Conservation (phyloP, 2,888 invertebrate species). For the Acronicta leporina region DNA sequence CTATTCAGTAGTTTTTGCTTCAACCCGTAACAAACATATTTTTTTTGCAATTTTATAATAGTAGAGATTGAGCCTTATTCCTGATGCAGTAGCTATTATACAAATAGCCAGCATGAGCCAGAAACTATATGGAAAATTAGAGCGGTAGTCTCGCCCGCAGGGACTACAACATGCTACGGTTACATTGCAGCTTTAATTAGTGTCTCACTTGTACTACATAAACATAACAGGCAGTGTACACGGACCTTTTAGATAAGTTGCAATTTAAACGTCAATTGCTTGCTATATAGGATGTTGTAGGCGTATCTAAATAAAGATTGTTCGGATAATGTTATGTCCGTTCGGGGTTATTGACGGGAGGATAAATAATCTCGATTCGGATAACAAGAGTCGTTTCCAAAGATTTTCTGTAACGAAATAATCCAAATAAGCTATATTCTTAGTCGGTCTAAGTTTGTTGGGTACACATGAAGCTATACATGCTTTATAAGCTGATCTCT, state of each 20-base stretch:
- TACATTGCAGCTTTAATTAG: conserved; percentile 73
- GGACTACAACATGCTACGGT: conserved; percentile 55
- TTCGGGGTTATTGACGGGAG: conserved; percentile 20
- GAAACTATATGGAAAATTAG: conserved; percentile 65
- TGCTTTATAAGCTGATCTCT: too few species aligned
- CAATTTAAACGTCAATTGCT: conserved; percentile 32
- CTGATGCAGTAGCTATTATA: conserved; percentile 53
- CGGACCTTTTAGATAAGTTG: conserved; percentile 29
- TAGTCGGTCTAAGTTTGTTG: too few species aligned
- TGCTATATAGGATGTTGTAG: conserved; percentile 11
- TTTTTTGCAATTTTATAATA: neutral
- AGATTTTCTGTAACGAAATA: too few species aligned
- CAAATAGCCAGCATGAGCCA: conserved; percentile 49
- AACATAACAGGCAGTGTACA: conserved; percentile 45
- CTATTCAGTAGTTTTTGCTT: too few species aligned
- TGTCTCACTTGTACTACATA: conserved; percentile 51
- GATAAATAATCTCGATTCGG: conserved; percentile 24
- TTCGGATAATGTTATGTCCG: conserved; percentile 33
- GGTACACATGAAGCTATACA: too few species aligned
- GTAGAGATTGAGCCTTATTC: conserved; percentile 22
- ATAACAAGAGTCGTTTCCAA: neutral
- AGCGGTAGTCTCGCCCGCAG: conserved; percentile 51
- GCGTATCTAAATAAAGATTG: conserved; percentile 41
- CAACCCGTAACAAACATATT: too few species aligned
- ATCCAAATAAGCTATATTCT: too few species aligned